Base-by-base conservation (phyloP, 2,113 vertebrate genomes). In the Porphyrio hochstetteri region DNA sequence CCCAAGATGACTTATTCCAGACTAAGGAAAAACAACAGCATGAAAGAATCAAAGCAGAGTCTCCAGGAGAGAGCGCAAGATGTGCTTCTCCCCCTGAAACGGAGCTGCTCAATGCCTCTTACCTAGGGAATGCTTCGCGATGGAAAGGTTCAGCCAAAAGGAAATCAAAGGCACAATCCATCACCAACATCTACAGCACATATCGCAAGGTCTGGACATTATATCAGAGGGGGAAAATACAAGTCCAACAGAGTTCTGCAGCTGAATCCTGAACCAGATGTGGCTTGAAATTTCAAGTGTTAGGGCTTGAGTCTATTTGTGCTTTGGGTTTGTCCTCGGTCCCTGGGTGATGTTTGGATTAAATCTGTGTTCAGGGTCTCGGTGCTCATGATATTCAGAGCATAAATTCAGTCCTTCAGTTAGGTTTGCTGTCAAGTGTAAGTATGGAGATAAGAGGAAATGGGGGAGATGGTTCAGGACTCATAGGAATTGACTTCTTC, bases 1-100 rank as follows among this genome's bases (percentile, higher is more conserved):
- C 89, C 88, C 93, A 13, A 60, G 82, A 95, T 96, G 96, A 95
- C 96, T 96, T 96, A 93, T 70, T 85, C 90, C 92, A 96, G 94
- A 91, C 79, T 48, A 40, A 94, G 77, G 84, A 88, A 97, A 96
- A 97, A 96, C 91, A 97, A 96, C 93, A 95, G 87, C 79, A 28
- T 53, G 85, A 35, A 86, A 77, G 79, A 92, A 94, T 79, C 84
- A 56, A 85, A 65, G 87, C 53, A 60, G 91, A 77, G 77, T 19
- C 69, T 88, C 84, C 94, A 93, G 87, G 72, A 94, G 60, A 3
- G 38, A 88, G 77, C 13, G 29, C 79, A 48, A 68, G 27, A 8
- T 69, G 70, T 9, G 11, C 65, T 71, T 79, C 78, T 81, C 42
- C 69, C 48, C 69, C 53, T 20, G 24, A 23, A 81, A 38, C 4